Base-by-base conservation (phyloP, 2,797 vertebrate species). In the Sebastolobus alascanus region DNA sequence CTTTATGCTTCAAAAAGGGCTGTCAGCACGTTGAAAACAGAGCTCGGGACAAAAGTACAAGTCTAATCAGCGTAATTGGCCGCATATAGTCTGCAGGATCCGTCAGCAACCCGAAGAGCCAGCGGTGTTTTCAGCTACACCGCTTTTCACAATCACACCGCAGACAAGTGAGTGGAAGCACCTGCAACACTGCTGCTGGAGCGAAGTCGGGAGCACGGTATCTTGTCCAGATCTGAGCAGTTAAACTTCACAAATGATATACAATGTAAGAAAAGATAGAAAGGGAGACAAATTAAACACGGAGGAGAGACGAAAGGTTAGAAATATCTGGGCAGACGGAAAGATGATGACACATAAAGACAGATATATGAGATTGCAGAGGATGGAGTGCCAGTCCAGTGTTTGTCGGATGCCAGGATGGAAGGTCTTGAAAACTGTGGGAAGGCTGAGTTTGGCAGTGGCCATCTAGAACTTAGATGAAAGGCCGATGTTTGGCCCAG, bases 1-100 rank as follows among this genome's bases (percentile, higher is more conserved):
- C 88, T 91, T 80, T 37, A 54, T 27, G 37, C 66, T 85, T 86
- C 75, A 89, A 88, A 68, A 91, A n/a, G 73, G 29, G 50, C 80
- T 93, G 89, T 92, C 87, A 90, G 68, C 87, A 88, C 75, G 20
- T 52, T 81, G 80, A 33, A 87, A 88, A 76, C 73, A 60, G 86
- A 89, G 61, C 80, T 71, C 27, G 6, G 77, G 79, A 90, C 83
- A 85, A 88, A 85, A 80, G 87, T 68, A 75, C 80, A 81, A 64
- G 73, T 70, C 54, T 76, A 84, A 90, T 89, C 85, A 90, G 68
- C 43, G 37, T 84, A 87, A 92, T 82, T 84, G 79, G 89, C 80
- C 65, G 29, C 88, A 83, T 82, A 82, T 71, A 77, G 43, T 54
- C 83, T 55, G 83, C 70, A 55, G 79, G 71, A 82, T 74, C 59